phyloP scores from a whole-genome alignment of 2,797 vertebrate genomes.

The Novumbra hubbsi region DNA sequence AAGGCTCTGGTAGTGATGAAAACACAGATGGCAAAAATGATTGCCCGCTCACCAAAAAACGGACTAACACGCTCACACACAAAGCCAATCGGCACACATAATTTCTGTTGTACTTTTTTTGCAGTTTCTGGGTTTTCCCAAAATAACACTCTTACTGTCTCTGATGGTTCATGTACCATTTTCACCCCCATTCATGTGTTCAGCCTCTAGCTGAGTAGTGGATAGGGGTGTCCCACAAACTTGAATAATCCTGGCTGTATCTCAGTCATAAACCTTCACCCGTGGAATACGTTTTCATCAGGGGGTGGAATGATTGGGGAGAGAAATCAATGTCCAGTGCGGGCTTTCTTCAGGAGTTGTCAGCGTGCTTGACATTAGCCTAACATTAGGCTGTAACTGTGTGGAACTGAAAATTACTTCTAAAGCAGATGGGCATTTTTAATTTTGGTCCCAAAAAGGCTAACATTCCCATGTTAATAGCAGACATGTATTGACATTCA shows the following conservation, averaged over 20 bases:
- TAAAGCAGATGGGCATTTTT: slow-evolving; percentile 2
- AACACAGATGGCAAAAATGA: slow-evolving; percentile 28
- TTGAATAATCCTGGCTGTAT: slow-evolving; percentile 27
- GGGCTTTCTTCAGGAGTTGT: neutral
- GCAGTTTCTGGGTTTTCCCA: neutral
- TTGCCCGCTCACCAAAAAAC: no score
- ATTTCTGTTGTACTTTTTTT: no score
- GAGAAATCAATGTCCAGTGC: slow-evolving; percentile 19
- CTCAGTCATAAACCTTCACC: slow-evolving; percentile 35
- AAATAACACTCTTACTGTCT: neutral
- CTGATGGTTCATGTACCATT: neutral
- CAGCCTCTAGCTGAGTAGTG: neutral
- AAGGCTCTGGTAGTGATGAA: slow-evolving; percentile 42
- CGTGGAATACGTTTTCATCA: slow-evolving; percentile 43
- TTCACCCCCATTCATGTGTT: neutral
- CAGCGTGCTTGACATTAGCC: neutral
- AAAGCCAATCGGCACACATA: neutral
- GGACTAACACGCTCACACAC: neutral
- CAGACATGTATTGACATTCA: neutral
- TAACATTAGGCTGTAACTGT: neutral
- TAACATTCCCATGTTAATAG: neutral
- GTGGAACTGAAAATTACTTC: neutral
- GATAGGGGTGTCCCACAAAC: slow-evolving; percentile 24
- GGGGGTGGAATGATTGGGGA: slow-evolving; percentile 26
- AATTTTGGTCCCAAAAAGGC: neutral